Conservation (phyloP, 1,140 invertebrate species). For the Drosophila cardini region DNA sequence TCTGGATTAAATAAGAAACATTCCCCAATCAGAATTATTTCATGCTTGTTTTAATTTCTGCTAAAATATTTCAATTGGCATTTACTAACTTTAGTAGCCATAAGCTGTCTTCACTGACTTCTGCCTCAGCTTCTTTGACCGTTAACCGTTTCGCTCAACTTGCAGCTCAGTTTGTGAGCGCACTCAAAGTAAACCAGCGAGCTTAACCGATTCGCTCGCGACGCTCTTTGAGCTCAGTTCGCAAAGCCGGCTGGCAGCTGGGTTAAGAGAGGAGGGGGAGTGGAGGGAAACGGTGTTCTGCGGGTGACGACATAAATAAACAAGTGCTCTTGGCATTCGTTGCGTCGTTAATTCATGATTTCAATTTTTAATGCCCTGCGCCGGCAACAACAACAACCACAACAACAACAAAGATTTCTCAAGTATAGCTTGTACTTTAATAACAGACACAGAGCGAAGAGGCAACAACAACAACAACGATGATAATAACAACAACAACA, state of each 20-base stretch:
- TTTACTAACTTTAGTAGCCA: too few relatives aligned
- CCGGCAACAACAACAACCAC: conserved; percentile 63
- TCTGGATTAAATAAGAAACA: too few relatives aligned
- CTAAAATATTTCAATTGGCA: too few relatives aligned
- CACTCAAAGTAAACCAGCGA: conserved; percentile 5
- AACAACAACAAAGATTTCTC: conserved; percentile 33
- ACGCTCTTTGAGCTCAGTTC: conserved; percentile 59
- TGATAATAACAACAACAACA: conserved; percentile 28
- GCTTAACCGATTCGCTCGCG: conserved; percentile 33
- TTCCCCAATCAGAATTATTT: too few relatives aligned
- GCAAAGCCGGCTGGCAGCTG: conserved; percentile 55
- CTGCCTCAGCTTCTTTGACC: background rate
- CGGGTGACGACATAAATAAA: conserved; percentile 72
- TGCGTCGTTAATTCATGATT: conserved; percentile 82
- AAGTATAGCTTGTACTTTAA: conserved; percentile 74
- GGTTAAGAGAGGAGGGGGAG: background rate
- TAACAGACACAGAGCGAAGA: conserved; percentile 56
- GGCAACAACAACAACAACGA: conserved; percentile 22
- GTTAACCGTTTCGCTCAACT: conserved; percentile 64
- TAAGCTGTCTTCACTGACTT: too few relatives aligned
- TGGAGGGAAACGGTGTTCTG: background rate
- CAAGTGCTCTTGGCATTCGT: conserved; percentile 81
- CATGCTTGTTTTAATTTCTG: too few relatives aligned
- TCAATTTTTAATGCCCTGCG: conserved; percentile 80
- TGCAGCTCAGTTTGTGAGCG: background rate